Evolutionary conservation across 2,113 vertebrate genomes (phyloP).

Genomic region (Pseudonaja textilis): DNA sequence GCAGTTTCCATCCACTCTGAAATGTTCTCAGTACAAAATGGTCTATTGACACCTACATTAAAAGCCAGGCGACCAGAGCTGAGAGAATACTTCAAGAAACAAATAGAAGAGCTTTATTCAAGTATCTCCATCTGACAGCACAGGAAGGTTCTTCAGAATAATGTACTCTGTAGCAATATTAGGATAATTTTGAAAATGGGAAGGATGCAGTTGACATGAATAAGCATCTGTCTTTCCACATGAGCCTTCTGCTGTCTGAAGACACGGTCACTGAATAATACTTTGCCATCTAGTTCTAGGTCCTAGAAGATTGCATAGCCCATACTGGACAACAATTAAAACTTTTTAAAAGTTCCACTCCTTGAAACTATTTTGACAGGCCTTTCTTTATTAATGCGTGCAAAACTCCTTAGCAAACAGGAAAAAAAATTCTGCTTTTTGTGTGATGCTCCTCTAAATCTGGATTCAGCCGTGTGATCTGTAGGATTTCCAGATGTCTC

Average conservation of each 20-base stretch:
- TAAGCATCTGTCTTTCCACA: conserved; percentile 58
- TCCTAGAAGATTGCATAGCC: conserved; percentile 59
- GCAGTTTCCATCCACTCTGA: conserved; percentile 91
- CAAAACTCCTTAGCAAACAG: conserved; percentile 62
- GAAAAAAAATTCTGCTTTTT: conserved; percentile 59
- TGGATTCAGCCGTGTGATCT: conserved; percentile 53
- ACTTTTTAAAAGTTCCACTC: conserved; percentile 42
- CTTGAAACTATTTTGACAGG: conserved; percentile 61
- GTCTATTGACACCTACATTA: conserved; percentile 93
- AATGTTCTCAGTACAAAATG: conserved; percentile 94
- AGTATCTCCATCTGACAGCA: conserved; percentile 84
- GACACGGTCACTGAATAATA: conserved; percentile 57
- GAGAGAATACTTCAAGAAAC: conserved; percentile 90
- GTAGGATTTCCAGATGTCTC: conserved; percentile 1
- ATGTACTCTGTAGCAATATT: conserved; percentile 72
- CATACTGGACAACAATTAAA: conserved; percentile 60
- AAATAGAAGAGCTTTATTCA: conserved; percentile 91
- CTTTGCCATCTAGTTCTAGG: conserved; percentile 58
- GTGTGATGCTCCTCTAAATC: conserved; percentile 54
- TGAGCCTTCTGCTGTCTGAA: conserved; percentile 64
- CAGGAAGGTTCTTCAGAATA: conserved; percentile 51
- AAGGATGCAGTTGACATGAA: conserved; percentile 57
- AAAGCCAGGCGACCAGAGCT: conserved; percentile 95
- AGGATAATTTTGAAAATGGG: conserved; percentile 60
- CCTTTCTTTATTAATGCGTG: conserved; percentile 57